Base-by-base conservation (phyloP, 2,888 invertebrate species). In the Nomada goodeniana region DNA sequence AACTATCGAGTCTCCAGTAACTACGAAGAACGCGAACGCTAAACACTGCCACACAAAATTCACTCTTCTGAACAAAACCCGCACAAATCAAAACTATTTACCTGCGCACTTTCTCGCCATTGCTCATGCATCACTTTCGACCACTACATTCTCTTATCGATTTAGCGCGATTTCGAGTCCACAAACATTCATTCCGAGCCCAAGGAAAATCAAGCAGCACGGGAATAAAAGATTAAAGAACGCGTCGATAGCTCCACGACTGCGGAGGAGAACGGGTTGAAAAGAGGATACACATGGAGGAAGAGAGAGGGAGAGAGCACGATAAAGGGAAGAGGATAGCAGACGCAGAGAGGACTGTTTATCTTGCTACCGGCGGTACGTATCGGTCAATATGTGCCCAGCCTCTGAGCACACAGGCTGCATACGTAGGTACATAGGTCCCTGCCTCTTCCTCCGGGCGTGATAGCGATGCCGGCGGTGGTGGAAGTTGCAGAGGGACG, bases 381-480 rank as follows among this genome's bases (percentile, higher is more conserved):
- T 91, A 91, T 91, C 89, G 91, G 91, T 92, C 92, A 92, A 92
- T 92, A 92, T 92, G 91, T 92, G 90, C 90, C 89, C 89, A 91
- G 91, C 85, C 91, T 91, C 91, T 88, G 90, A 90, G 89, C 85
- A 91, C 84, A 90, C 89, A 88, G 86, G 81, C 87, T 88, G 91
- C 90, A 90, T 89, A 88, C 85, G 89, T 88, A 85, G 85, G 82
- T 88, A 88, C 88, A 88, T 83, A 86, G 88, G 82, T 85, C 74
- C 72, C 78, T 83, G 68, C 88, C 83, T 88, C 83, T 82, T 88
- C 82, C 87, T 87, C 77, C 81, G 68, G 80, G 81, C 88, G 75
- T 73, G 86, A 83, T 82, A 78, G 75, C 84, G 77, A 57, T 26
- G 73, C 78, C 29, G 53, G 59, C 15, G 64, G 52, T 44, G 36